Base-by-base conservation (phyloP, 2,888 invertebrate species). In the Ypsolopha sequella region DNA sequence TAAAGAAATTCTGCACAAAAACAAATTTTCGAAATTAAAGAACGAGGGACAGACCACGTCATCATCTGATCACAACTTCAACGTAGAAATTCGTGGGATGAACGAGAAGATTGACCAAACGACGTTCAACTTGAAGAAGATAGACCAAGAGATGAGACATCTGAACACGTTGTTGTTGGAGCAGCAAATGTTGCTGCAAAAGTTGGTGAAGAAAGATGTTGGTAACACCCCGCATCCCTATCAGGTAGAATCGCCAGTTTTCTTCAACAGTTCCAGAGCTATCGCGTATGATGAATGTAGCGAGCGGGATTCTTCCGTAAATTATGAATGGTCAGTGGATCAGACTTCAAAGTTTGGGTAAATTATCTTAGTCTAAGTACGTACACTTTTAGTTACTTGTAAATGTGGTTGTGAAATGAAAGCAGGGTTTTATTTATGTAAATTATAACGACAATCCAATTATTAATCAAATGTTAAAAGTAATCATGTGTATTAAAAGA, bases 91-190 rank as follows among this genome's bases (percentile, higher is more conserved):
- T 52, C 86, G 88, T 56, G 88, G 90, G 8, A 80, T 92, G 69
- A 91, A 91, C 46, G 89, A 88, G 57, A 92, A 92, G 68, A 88
- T 92, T 13, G 92, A 92, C 56, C 91, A 91, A 58, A 91, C 90
- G 50, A 89, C 89, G 3, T 92, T 92, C 60, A 90, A 92, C 65
- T 88, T 92, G 56, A 92, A 92, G 66, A 88, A 88, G 56, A 87
- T 93, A 54, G 90, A 90, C 36, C 90, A 90, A 63, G 92, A 93
- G 70, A 88, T 93, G 65, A 88, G 89, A 57, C 92, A 92, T 66
- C 71, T 92, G 59, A 91, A 92, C 63, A 87, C 73, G 0, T 56
- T 87, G 51, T 53, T 87, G 38, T 65, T 80, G 63, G 81, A 78
- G 39, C 87, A 87, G 54, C 86, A 86, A 51, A 68, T 66, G 48